Evolutionary conservation across 1,140 invertebrate genomes (phyloP).

Genomic region (Bombus waltoni): DNA sequence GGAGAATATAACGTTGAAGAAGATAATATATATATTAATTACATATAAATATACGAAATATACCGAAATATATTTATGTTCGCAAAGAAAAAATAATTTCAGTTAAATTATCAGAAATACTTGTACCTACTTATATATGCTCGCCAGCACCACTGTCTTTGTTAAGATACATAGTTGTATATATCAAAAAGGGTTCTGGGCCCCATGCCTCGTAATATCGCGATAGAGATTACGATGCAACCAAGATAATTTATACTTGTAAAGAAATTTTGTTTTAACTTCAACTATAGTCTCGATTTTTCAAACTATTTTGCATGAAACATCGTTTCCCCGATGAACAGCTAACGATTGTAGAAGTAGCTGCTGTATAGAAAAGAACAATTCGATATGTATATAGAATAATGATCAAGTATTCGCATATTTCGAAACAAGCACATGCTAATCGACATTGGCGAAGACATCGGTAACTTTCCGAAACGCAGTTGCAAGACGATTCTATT

Average conservation of each 20-base stretch:
- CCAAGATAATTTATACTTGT: not conserved
- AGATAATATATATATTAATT: too few species aligned
- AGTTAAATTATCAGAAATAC: too few species aligned
- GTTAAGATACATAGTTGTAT: too few species aligned
- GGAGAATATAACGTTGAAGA: not conserved
- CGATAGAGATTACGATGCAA: not conserved
- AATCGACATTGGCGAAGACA: not conserved
- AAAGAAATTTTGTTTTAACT: not conserved
- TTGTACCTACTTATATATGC: too few species aligned
- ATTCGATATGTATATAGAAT: not conserved
- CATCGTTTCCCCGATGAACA: not conserved
- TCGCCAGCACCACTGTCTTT: not conserved
- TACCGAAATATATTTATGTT: too few species aligned
- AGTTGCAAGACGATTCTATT: conserved; percentile 38
- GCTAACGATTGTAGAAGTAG: not conserved
- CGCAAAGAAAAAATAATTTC: too few species aligned
- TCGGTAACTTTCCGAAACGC: conserved; percentile 13
- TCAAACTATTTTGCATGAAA: not conserved
- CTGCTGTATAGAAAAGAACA: not conserved
- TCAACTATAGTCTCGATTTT: not conserved
- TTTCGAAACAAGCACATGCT: conserved; percentile 3
- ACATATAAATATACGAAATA: too few species aligned
- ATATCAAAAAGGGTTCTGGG: too few species aligned
- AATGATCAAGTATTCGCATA: not conserved
- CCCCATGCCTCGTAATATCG: not conserved